phyloP scores from a whole-genome alignment of 2,113 vertebrate species.

The Plecotus auritus region DNA sequence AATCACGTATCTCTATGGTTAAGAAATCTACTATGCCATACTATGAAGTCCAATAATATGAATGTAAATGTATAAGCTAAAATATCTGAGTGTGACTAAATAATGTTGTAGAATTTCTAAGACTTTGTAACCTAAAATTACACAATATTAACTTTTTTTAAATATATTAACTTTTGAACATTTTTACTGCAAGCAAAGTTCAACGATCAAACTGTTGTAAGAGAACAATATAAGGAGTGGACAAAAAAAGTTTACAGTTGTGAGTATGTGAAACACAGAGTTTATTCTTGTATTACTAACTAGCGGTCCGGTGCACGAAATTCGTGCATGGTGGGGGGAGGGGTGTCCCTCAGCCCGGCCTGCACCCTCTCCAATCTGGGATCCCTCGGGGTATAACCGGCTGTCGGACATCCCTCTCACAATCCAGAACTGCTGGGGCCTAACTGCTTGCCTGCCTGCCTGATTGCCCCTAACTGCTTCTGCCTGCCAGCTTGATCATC shows the following conservation, averaged over 20 bases:
- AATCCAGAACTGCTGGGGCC: no score
- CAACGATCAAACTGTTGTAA: background rate
- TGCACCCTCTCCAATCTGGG: no score
- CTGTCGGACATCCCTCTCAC: no score
- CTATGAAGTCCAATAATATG: background rate
- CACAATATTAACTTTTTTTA: background rate
- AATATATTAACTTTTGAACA: conserved; percentile 19
- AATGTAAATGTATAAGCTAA: conserved; percentile 24
- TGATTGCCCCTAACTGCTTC: no score
- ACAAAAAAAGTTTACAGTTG: background rate
- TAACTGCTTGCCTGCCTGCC: no score
- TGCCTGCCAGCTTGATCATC: no score
- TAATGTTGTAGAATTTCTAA: conserved; percentile 26
- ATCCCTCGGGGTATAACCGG: no score
- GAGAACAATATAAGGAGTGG: background rate
- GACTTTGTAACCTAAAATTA: conserved; percentile 33
- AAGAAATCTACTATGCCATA: background rate
- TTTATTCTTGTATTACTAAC: background rate
- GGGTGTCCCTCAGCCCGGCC: no score
- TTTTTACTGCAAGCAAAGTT: conserved; percentile 8
- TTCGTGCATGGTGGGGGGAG: no score
- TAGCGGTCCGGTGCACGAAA: no score
- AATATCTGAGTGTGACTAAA: background rate
- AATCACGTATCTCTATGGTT: background rate
- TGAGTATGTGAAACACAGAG: background rate